Evolutionary conservation across 2,113 vertebrate species (phyloP), one percentile per base, ranked within the genome.

Genomic region (Alexandromys fortis): DNA sequence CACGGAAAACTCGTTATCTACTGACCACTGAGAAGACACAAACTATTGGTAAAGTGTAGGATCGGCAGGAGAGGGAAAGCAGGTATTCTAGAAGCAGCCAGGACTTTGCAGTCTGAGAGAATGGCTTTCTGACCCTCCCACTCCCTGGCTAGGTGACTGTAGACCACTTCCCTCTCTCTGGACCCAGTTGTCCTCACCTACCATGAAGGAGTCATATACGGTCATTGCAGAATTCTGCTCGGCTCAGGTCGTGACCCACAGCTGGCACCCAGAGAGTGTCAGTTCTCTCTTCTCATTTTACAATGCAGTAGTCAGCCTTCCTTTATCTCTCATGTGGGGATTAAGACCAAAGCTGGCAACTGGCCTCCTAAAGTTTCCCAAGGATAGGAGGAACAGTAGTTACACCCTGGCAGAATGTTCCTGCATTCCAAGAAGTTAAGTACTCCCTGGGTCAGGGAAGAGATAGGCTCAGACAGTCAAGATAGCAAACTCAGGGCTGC

Each of bases 331-430:
- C 42, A 42, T 49, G 21, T 17, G 47, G 76, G 83, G 45, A 58
- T 96, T 68, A 52, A 91, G 19, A 42, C 28, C 55, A 55, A 58
- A 91, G 77, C 38, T 91, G 90, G 70, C 14, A 85, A 76, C 78
- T 65, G 78, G 47, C 79, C 38, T 86, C 92, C 52, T 26, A 19
- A 96, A 95, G n/a, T 90, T 92, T 91, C 47, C 78, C 47, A 91
- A 67, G 61, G 45, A 30, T 67, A 38, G 30, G 33, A 38, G 82
- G 35, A 26, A 28, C 87, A 88, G 42, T 85, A n/a, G 78, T 52
- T 47, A 61, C 75, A 33, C 8, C 12, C 68, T 94, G 47, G 45
- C 65, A 78, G 85, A 83, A 10, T 33, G 38, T 8, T 65, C 38
- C 58, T 47, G 82, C 28, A 11, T 67, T 67, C 61, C 49, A 79